Percentiles rank a stretch among this genome's conserved stretches.
Conservation (phyloP, 2,113 vertebrate species). For the Cynopterus brachyotis region DNA sequence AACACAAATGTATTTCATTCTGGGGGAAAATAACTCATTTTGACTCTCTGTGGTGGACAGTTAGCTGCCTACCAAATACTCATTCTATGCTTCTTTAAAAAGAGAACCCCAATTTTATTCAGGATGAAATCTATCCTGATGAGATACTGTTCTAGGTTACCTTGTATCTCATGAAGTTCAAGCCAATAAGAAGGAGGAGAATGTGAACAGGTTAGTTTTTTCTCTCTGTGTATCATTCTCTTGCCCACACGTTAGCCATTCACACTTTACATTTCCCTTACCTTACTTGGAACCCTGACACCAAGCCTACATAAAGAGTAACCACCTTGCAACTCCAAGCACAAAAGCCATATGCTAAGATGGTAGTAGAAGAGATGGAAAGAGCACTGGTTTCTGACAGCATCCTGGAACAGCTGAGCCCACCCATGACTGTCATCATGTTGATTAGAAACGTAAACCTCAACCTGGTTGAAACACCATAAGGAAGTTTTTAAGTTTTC, state of each 20-base stretch:
- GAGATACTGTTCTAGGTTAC: neutral
- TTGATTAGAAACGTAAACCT: neutral
- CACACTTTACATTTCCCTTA: neutral
- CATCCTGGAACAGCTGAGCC: neutral
- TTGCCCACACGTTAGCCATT: neutral
- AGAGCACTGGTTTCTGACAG: neutral
- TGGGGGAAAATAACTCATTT: neutral
- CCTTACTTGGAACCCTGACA: neutral
- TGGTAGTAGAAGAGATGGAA: neutral
- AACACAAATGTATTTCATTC: neutral
- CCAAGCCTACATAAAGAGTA: neutral
- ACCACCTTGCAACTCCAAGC: neutral
- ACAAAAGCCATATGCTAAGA: neutral
- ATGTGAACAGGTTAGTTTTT: neutral
- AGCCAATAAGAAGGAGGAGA: neutral
- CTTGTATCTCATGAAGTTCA: neutral
- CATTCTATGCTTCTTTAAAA: neutral
- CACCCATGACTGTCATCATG: neutral
- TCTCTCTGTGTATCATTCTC: neutral
- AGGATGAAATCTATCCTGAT: neutral
- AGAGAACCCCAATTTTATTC: neutral
- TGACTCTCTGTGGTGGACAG: neutral
- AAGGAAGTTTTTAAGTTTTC: neutral
- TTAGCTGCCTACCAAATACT: neutral
- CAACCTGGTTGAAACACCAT: neutral